Evolutionary conservation across 2,113 vertebrate species (phyloP).

Genomic region (Sterrhoptilus dennistouni): DNA sequence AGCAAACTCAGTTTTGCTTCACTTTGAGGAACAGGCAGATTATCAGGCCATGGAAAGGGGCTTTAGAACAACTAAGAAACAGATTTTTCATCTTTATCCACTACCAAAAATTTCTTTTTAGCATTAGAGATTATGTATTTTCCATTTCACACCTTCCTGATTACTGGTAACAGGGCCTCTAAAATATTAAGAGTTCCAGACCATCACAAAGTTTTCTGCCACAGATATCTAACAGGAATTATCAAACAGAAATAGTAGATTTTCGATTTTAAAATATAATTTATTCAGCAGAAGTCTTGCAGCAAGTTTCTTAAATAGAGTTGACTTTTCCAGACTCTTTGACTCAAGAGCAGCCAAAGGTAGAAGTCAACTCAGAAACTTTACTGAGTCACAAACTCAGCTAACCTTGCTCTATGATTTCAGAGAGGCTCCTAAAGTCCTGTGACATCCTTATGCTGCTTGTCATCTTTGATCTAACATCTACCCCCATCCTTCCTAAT

Average conservation of each 20-base stretch:
- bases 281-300: background rate
- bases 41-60: background rate
- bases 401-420: background rate
- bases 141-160: background rate
- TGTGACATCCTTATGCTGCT: background rate
- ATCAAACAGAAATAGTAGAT: background rate
- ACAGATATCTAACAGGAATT: background rate
- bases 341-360: background rate
- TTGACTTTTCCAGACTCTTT: background rate
- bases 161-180: background rate
- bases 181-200: background rate
- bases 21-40: background rate
- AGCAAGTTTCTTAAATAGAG: background rate
- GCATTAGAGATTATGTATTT: background rate
- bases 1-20: background rate
- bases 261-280: background rate
- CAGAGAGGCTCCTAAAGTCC: background rate
- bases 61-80: background rate
- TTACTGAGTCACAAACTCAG: background rate
- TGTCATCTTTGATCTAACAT: background rate
- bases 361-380: background rate
- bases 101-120: background rate
- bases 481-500: background rate
- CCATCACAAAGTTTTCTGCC: background rate
- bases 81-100: background rate